Conservation (phyloP, 2,888 invertebrate genomes). For the Leptinotarsa haldemani region DNA sequence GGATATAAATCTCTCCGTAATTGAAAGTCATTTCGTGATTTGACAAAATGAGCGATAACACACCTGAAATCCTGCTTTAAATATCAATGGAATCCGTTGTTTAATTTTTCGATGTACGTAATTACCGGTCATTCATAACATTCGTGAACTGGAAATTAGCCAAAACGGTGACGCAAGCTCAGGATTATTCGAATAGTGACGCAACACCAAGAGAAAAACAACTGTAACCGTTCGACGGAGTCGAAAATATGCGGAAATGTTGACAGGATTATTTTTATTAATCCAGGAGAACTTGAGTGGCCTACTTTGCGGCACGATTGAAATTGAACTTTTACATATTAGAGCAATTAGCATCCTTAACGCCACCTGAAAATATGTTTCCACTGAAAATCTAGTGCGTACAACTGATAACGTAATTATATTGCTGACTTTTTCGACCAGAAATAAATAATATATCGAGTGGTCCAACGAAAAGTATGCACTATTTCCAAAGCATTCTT, state of each 20-base stretch:
- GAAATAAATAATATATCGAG: too few relatives aligned
- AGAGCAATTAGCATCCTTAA: too few relatives aligned
- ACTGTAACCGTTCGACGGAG: neutral
- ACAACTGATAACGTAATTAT: too few relatives aligned
- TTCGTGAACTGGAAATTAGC: slow-evolving; percentile 16
- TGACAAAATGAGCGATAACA: neutral
- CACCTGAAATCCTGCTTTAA: neutral
- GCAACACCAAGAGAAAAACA: slow-evolving; percentile 19
- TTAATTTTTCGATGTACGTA: slow-evolving; percentile 8
- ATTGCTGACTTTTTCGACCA: too few relatives aligned
- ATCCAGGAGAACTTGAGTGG: neutral
- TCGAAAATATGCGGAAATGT: slow-evolving; percentile 21
- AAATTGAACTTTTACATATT: too few relatives aligned
- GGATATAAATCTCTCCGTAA: neutral
- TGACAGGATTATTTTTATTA: neutral
- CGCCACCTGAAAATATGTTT: too few relatives aligned
- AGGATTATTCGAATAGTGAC: slow-evolving; percentile 18
- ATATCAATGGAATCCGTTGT: slow-evolving; percentile 13
- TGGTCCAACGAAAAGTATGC: too few relatives aligned
- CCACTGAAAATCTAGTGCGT: too few relatives aligned
- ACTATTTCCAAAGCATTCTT: too few relatives aligned
- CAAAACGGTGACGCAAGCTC: slow-evolving; percentile 22
- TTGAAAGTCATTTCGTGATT: neutral
- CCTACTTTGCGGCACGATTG: too few relatives aligned
- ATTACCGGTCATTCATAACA: slow-evolving; percentile 19